Evolutionary conservation across 2,888 invertebrate genomes (phyloP), one percentile per base, ranked within the genome.

Genomic region (Leptarthrus brevirostris): DNA sequence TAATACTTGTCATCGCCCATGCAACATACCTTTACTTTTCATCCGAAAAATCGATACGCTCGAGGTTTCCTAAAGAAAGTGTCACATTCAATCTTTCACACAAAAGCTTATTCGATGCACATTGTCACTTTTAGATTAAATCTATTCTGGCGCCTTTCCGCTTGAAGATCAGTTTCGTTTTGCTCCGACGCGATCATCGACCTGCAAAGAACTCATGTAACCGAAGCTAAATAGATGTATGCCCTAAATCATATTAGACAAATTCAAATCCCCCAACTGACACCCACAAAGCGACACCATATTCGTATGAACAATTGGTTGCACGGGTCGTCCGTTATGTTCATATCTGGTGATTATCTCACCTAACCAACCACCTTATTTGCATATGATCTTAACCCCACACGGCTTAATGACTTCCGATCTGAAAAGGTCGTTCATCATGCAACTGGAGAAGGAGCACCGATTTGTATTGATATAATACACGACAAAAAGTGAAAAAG

Each of bases 391-490:
- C 64, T 24, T 18, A 34, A 64, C 47, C 14, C 64, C 18, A 47
- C 36, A 64, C 44, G 47, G 24, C 64, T 47, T 47, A 47, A 64
- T 64, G 22, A 64, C 64, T 64, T 64, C 64, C 64, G 64, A 64
- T 64, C 4, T 24, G 16, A 20, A 64, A 64, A 64, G n/a, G 22
- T 64, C 64, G 24, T 64, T 47, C 64, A 64, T 64, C 64, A 64
- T 44, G 20, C 24, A 24, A 44, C 20, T 12, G 12, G 40, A 40
- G 40, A 40, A 3, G 40, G 8, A 40, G n/a, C 40, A 40, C 12
- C n/a, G 40, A 40, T 12, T 40, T 8, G 3, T 8, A 30, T 30
- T 30, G 30, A 30, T 30, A 30, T 30, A 30, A 30, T 40, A 3
- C 40, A 40, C 40, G n/a, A n/a, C n/a, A 12, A 40, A 40, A 40